Conservation (phyloP, 2,797 vertebrate species). For the Channallabes apus region DNA sequence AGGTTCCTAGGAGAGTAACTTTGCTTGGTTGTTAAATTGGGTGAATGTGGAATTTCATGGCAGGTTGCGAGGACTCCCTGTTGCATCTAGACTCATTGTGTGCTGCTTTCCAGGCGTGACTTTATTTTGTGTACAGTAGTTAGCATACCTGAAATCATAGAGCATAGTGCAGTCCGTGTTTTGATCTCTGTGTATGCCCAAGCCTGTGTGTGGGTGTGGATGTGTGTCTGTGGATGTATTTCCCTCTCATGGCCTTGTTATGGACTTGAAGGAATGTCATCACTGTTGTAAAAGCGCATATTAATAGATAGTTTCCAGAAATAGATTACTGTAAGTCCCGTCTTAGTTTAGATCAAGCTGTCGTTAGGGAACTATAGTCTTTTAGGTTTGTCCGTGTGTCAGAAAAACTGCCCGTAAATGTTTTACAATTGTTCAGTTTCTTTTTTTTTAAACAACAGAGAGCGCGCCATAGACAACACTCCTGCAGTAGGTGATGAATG, state of each 20-base stretch:
- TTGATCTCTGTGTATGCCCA: not conserved
- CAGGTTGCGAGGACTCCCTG: slow-evolving; percentile 24
- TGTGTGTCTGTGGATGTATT: not conserved
- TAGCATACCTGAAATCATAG: slow-evolving; percentile 24
- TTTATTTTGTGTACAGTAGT: slow-evolving; percentile 28
- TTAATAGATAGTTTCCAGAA: not conserved
- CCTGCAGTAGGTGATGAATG: too few relatives aligned
- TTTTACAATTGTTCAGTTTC: not conserved
- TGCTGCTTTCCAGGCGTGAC: slow-evolving; percentile 40
- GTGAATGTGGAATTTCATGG: slow-evolving; percentile 37
- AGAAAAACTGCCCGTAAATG: not conserved
- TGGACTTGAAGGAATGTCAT: not conserved
- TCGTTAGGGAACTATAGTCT: too few relatives aligned
- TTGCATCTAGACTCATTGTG: slow-evolving; percentile 34
- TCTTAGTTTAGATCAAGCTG: not conserved
- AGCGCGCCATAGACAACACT: too few relatives aligned
- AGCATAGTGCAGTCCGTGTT: not conserved
- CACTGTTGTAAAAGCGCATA: not conserved
- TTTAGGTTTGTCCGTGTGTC: not conserved
- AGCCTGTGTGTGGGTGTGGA: not conserved
- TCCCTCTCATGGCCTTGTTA: not conserved
- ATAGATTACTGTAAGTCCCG: not conserved
- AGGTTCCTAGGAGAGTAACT: slow-evolving; percentile 30
- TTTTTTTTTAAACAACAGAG: too few relatives aligned
- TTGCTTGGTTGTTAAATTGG: slow-evolving; percentile 21